A percentile compares a stretch with the other conserved stretches of the same genome.
Evolutionary conservation across 2,888 invertebrate genomes (phyloP).

Genomic region (Meiosimyza decipiens): DNA sequence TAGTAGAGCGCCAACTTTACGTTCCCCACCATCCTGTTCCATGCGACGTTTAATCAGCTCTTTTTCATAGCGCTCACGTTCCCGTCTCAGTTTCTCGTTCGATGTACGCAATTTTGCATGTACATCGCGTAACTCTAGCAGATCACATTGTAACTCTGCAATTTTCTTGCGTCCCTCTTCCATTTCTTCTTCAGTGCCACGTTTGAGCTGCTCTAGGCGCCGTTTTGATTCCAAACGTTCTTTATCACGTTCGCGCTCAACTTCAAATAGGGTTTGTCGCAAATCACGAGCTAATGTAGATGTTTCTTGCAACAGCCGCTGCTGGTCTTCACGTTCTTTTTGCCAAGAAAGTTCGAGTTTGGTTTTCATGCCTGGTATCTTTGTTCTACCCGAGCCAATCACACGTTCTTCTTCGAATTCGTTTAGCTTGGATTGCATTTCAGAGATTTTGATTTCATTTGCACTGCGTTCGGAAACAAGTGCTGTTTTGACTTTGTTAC

Average conservation of each 20-base stretch:
- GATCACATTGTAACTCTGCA: constrained; percentile 85
- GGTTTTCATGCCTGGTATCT: constrained; percentile 86
- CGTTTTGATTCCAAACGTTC: constrained; percentile 88
- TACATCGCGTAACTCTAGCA: constrained; percentile 88
- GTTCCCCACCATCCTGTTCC: constrained; percentile 78
- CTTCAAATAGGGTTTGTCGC: constrained; percentile 87
- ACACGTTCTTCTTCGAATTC: constrained; percentile 88
- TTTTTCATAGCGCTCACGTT: constrained; percentile 86
- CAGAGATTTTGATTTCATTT: constrained; percentile 86
- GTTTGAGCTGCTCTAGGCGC: constrained; percentile 85
- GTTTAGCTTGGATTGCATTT: constrained; percentile 82
- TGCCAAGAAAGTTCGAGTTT: constrained; percentile 94
- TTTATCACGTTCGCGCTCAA: constrained; percentile 89
- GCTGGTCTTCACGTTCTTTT: constrained; percentile 92
- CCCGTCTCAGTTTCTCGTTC: constrained; percentile 88
- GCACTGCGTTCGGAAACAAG: constrained; percentile 88
- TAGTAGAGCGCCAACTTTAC: constrained; percentile 77
- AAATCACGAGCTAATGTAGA: constrained; percentile 89
- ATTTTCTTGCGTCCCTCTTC: constrained; percentile 89
- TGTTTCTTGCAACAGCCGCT: constrained; percentile 88
- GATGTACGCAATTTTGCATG: constrained; percentile 91
- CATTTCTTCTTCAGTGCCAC: constrained; percentile 87
- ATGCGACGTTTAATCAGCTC: constrained; percentile 76
- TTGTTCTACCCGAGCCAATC: constrained; percentile 83
- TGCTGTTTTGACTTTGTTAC: constrained; percentile 87